Conservation (phyloP, 2,797 vertebrate species). For the Gymnoscopelus microlampas region DNA sequence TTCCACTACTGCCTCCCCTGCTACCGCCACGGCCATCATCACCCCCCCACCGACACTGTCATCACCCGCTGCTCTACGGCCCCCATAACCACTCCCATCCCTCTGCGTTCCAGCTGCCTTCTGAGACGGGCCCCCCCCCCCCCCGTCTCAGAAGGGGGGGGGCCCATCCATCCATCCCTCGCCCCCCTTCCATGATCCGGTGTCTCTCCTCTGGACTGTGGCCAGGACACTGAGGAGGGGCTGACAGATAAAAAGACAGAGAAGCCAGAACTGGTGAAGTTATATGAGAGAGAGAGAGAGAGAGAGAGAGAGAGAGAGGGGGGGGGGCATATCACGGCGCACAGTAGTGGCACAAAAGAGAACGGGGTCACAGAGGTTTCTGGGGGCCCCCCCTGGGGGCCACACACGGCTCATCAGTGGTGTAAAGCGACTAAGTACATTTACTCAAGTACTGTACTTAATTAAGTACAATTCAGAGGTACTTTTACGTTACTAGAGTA, state of each 20-base stretch:
- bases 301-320: background rate
- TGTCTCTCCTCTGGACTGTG: conserved; percentile 67
- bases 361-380: conserved; percentile 9
- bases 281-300: background rate
- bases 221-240: conserved; percentile 60
- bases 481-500: no score
- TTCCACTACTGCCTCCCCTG: background rate
- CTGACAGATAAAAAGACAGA: conserved; percentile 8
- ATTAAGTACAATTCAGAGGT: no score
- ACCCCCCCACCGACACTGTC: conserved; percentile 16
- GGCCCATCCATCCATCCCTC: conserved; percentile 8
- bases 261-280: background rate
- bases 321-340: conserved; percentile 8
- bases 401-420: conserved; percentile 50
- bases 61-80: conserved; percentile 25
- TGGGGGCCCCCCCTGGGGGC: conserved; percentile 4
- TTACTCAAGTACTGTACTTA: no score
- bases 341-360: conserved; percentile 34
- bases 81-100: conserved; percentile 55
- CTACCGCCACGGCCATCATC: conserved; percentile 12
- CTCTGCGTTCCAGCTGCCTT: conserved; percentile 40
- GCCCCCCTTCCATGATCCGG: conserved; percentile 47
- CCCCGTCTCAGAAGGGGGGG: conserved; percentile 6
- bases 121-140: conserved; percentile 37
- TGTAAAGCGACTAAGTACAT: no score